Evolutionary conservation across 2,888 invertebrate species (phyloP).

Genomic region (Nomada flava): DNA sequence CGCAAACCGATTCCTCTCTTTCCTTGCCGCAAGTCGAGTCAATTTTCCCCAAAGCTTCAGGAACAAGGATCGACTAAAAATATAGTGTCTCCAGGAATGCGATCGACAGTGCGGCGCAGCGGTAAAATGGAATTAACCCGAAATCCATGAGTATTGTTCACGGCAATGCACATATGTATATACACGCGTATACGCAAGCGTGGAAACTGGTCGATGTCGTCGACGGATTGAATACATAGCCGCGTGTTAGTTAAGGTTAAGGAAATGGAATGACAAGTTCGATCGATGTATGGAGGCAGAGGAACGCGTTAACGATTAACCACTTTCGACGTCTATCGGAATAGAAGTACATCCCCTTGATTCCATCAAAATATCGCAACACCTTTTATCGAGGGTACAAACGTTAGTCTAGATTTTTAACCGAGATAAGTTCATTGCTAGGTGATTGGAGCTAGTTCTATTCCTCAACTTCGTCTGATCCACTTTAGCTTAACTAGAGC

Average conservation of each 20-base stretch:
- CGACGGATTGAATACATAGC: conserved; percentile 3
- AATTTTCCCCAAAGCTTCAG: not conserved
- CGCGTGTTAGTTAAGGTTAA: conserved; percentile 9
- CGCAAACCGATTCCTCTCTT: not conserved
- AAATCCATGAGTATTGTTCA: not conserved
- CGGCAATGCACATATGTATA: not conserved
- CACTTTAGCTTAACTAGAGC: conserved; percentile 40
- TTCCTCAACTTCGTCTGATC: conserved; percentile 34
- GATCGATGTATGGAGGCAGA: conserved; percentile 8
- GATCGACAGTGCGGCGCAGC: not conserved
- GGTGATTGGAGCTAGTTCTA: conserved; percentile 1
- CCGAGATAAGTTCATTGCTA: conserved; percentile 16
- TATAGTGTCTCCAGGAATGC: not conserved
- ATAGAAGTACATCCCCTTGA: not conserved
- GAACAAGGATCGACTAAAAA: not conserved
- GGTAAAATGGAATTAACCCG: too few relatives aligned
- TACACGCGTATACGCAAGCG: too few relatives aligned
- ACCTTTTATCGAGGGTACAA: not conserved
- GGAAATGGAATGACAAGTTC: conserved; percentile 27
- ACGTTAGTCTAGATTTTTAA: conserved; percentile 6
- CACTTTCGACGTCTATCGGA: not conserved
- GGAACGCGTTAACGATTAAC: conserved; percentile 29
- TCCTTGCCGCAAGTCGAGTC: too few relatives aligned
- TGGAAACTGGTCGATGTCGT: not conserved
- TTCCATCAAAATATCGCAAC: not conserved